Evolutionary conservation across 2,888 invertebrate species (phyloP).

Genomic region (Zhengitettix transpicula): DNA sequence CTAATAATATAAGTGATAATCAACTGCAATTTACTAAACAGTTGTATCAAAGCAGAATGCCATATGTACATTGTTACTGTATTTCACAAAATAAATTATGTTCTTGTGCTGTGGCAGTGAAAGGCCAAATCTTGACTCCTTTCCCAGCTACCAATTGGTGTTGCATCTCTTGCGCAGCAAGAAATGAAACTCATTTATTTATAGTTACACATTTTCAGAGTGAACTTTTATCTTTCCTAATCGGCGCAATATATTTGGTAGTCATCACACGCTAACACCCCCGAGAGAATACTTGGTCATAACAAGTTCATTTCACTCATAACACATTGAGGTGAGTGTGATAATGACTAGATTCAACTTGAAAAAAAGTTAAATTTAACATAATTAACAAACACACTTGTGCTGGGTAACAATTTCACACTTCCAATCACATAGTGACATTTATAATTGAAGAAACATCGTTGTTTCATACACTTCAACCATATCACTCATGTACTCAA

Average conservation of each 20-base stretch:
- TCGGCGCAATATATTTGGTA: not conserved
- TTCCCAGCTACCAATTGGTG: slow-evolving; percentile 8
- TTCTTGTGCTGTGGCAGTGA: slow-evolving; percentile 21
- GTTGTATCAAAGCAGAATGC: slow-evolving; percentile 2
- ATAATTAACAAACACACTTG: no score
- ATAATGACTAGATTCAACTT: no score
- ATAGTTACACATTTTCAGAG: not conserved
- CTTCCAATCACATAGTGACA: not conserved
- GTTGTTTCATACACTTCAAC: not conserved
- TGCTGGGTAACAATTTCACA: not conserved
- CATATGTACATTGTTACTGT: slow-evolving; percentile 4
- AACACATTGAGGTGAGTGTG: not conserved
- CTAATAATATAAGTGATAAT: slow-evolving; percentile 4
- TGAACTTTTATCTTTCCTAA: not conserved
- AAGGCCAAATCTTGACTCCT: slow-evolving; percentile 15
- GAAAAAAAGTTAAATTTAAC: no score
- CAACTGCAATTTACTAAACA: slow-evolving; percentile 1
- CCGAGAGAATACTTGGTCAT: not conserved
- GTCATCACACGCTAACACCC: not conserved
- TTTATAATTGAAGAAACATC: not conserved
- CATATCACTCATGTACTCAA: not conserved
- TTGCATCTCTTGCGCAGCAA: slow-evolving; percentile 4
- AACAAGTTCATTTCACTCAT: not conserved
- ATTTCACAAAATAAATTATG: slow-evolving; percentile 12
- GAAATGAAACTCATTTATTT: slow-evolving; percentile 1